Conservation (phyloP, 2,113 vertebrate species). For the Pollachius pollachius region DNA sequence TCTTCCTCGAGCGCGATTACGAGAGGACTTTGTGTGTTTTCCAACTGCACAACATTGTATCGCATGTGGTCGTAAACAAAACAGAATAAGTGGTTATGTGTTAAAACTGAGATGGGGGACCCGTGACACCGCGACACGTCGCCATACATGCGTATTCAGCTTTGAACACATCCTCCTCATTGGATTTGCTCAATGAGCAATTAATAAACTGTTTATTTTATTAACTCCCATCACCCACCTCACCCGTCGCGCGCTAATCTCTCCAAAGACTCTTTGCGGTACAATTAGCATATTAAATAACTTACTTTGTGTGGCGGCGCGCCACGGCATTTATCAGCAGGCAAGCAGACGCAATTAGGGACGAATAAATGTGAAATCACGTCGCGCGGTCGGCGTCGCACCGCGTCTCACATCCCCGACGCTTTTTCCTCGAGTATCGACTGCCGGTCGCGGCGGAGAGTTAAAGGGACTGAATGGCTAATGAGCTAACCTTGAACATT, state of each 20-base stretch:
- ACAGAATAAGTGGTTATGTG: too few species aligned
- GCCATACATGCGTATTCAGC: too few species aligned
- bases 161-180: slow-evolving; percentile 29
- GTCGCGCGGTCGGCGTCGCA: slow-evolving; percentile 30
- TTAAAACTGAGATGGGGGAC: too few species aligned
- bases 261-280: slow-evolving; percentile 42
- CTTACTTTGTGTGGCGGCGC: slow-evolving; percentile 32
- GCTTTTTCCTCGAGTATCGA: slow-evolving; percentile 22
- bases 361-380: slow-evolving; percentile 55
- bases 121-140: too few species aligned
- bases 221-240: slow-evolving; percentile 31
- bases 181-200: slow-evolving; percentile 31
- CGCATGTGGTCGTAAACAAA: too few species aligned
- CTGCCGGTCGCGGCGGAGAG: slow-evolving; percentile 19
- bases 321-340: slow-evolving; percentile 51
- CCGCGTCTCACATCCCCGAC: slow-evolving; percentile 42
- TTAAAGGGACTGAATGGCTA: slow-evolving; percentile 48
- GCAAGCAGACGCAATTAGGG: slow-evolving; percentile 60
- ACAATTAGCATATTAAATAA: slow-evolving; percentile 68
- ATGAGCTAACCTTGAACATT: slow-evolving; percentile 47
- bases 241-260: slow-evolving; percentile 28
- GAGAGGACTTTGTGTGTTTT: too few species aligned
- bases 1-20: too few species aligned
- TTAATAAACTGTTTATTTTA: slow-evolving; percentile 25
- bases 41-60: too few species aligned